Evolutionary conservation across 2,797 vertebrate genomes (phyloP).

Genomic region (Eulemur coronatus): DNA sequence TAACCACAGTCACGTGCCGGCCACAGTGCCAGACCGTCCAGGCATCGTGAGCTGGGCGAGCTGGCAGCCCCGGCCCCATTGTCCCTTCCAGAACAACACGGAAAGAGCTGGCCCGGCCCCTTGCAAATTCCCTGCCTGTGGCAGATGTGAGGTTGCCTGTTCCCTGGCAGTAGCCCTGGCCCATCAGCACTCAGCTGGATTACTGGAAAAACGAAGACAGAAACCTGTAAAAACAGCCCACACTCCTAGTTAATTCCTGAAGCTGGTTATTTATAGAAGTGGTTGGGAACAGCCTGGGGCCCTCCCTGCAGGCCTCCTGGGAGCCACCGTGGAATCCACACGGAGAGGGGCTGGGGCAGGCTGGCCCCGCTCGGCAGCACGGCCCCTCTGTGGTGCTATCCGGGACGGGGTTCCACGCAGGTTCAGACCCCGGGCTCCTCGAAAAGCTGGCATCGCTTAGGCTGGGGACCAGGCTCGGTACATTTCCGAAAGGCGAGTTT

Average conservation of each 20-base stretch:
- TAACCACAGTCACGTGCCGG: neutral
- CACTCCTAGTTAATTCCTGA: neutral
- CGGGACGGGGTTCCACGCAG: rapidly evolving
- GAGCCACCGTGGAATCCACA: neutral
- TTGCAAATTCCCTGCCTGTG: neutral
- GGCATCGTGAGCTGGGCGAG: rapidly evolving
- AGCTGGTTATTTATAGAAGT: neutral
- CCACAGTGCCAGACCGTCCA: neutral
- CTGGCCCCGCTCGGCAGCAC: neutral
- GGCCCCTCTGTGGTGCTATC: rapidly evolving
- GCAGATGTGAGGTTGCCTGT: too few relatives aligned
- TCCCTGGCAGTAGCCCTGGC: neutral
- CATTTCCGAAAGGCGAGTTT: rapidly evolving
- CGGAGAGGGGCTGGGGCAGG: neutral
- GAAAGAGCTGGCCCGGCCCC: neutral
- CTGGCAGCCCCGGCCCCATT: rapidly evolving
- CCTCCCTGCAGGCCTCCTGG: neutral
- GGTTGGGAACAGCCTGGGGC: neutral
- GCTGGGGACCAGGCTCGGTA: too few relatives aligned
- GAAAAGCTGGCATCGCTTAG: neutral
- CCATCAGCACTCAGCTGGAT: neutral
- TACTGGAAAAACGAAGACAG: neutral
- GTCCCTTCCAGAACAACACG: neutral
- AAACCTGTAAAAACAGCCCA: neutral
- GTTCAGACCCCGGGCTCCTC: neutral